A percentile compares a stretch with the other conserved stretches of the same genome.
These are phyloP conservation scores for Daubentonia madagascariensis DNA, from an alignment of 2,113 vertebrate genomes.

Conservation along the genomic window DNA sequence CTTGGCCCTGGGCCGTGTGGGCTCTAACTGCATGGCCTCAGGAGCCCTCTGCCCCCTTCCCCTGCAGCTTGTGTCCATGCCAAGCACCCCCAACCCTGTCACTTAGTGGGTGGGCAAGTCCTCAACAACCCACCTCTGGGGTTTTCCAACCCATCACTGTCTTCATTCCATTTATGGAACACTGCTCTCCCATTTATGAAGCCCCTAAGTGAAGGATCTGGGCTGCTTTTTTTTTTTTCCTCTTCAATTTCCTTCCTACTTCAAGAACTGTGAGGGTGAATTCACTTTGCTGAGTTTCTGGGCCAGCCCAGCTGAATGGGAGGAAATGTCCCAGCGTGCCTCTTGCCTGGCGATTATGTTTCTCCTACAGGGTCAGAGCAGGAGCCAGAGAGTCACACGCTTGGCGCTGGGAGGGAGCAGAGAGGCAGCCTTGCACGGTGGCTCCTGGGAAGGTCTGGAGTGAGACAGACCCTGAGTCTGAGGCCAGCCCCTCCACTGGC, in stretches of 20 bases:
- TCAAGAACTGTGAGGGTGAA: neutral
- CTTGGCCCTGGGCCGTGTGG: neutral
- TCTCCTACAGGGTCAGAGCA: neutral
- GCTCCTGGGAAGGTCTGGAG: neutral
- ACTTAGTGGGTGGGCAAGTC: neutral
- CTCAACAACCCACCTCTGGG: neutral
- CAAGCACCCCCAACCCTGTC: neutral
- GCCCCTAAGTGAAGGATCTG: neutral
- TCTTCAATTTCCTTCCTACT: slow-evolving; percentile 37
- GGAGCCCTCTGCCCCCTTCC: too few relatives aligned
- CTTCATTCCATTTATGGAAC: neutral
- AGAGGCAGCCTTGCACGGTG: neutral
- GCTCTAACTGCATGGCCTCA: neutral
- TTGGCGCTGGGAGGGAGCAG: neutral
- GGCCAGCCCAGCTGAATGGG: slow-evolving; percentile 1
- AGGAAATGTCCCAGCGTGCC: slow-evolving; percentile 23
- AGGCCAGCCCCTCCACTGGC: neutral
- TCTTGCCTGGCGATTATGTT: neutral
- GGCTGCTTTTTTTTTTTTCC: neutral
- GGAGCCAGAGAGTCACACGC: neutral
- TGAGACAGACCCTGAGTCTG: neutral
- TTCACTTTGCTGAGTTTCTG: neutral
- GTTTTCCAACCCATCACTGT: neutral
- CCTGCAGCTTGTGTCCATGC: too few relatives aligned
- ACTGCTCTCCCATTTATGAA: neutral